Base-by-base conservation (phyloP, 2,797 vertebrate species). In the Buceros bicornis region DNA sequence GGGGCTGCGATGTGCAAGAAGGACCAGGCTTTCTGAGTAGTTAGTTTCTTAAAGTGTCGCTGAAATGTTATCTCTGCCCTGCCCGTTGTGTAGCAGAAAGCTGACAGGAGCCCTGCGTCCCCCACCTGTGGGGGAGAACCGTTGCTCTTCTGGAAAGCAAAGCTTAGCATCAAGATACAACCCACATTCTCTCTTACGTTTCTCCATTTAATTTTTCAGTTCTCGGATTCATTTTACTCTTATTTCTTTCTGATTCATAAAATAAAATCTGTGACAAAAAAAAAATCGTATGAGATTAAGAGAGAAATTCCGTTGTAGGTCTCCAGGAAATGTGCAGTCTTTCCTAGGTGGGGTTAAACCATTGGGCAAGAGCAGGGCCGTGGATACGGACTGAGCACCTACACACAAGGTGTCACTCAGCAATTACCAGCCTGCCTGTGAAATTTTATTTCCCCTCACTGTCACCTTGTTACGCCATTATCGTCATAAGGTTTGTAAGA, bases 361-460 rank as follows among this genome's bases (percentile, higher is more conserved):
- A 14, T 53, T 33, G 0, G 4, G 10, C 40, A 61, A 64, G 17
- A 79, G 11, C 13, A 56, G 25, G 17, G 18, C 45, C 2, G 0
- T 12, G 28, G 37, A 6, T n/a, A 47, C 50, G 18, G 14, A 64
- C 25, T 12, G 37, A 71, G 31, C 2, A 17, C 9, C 60, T 37
- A 12, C 11, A 33, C 21, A 66, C 13, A 40, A 50, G 21, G 11
- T 25, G 15, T 28, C 70, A 45, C 35, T 40, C 21, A 19, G 65
- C 28, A 74, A 13, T 58, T 69, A 47, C 24, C 73, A 65, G 8
- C 35, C 35, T 45, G 43, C 43, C 21, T 3, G 0, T 31, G 14
- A 78, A 16, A 24, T 88, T 93, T 69, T 67, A 43, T 69, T 85
- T 78, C 50, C 45, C 18, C 17, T 86, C 29, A 26, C 88, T 90